phyloP scores from a whole-genome alignment of 2,113 vertebrate genomes.

The Piprites chloris region DNA sequence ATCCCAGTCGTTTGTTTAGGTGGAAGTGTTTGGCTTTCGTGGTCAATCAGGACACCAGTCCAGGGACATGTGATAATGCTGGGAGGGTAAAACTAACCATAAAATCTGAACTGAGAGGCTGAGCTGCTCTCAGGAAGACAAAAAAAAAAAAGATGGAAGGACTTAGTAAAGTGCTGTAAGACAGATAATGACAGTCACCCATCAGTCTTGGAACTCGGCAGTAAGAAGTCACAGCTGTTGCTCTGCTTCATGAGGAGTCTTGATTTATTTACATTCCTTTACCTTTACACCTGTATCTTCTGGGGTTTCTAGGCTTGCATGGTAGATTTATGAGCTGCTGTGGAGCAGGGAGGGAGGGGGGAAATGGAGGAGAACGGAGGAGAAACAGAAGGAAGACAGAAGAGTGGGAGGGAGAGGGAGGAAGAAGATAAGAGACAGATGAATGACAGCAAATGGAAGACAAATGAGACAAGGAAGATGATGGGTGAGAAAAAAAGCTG shows the following conservation, averaged over 20 bases:
- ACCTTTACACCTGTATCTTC: constrained; percentile 28
- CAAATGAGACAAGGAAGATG: constrained; percentile 28
- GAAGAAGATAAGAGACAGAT: constrained; percentile 19
- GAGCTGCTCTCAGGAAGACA: background rate
- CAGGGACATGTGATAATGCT: background rate
- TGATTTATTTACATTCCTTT: constrained; percentile 5
- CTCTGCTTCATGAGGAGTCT: background rate
- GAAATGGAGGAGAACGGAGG: background rate
- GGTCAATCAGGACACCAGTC: background rate
- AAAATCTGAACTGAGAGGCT: background rate
- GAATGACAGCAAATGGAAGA: constrained; percentile 63
- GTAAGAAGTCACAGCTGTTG: constrained; percentile 20
- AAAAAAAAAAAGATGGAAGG: background rate
- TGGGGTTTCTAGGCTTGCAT: background rate
- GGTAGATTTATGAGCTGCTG: constrained; percentile 63
- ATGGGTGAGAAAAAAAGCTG: constrained; percentile 9
- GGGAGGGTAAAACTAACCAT: background rate
- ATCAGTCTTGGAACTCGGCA: background rate
- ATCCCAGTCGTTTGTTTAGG: background rate
- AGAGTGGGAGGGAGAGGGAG: constrained; percentile 39
- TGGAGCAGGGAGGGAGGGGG: constrained; percentile 15
- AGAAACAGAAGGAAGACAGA: constrained; percentile 48
- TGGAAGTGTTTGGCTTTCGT: background rate
- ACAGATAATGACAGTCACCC: constrained; percentile 24
- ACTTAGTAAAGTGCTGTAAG: background rate